Evolutionary conservation across 2,797 vertebrate species (phyloP).

Genomic region (Spinibarbus caldwelli): DNA sequence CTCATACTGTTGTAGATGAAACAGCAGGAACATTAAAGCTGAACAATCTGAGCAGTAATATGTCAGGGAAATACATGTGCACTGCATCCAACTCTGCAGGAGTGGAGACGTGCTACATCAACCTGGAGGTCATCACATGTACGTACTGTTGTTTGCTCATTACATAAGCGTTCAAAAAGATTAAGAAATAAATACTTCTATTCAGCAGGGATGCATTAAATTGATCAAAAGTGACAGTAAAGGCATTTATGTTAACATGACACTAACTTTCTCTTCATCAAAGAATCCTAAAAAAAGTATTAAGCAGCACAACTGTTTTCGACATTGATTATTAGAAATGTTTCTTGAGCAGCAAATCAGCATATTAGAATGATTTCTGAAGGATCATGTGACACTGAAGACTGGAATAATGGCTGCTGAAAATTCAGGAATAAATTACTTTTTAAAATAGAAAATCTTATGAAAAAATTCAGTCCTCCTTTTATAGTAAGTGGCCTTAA

Average conservation of each 20-base stretch:
- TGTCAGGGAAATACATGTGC: constrained; percentile 90
- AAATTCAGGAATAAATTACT: background rate
- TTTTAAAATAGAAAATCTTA: background rate
- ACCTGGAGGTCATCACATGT: constrained; percentile 87
- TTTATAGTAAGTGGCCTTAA: too few species aligned
- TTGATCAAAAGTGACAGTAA: background rate
- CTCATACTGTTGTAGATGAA: constrained; percentile 73
- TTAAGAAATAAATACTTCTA: background rate
- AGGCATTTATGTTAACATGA: background rate
- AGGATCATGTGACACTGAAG: background rate
- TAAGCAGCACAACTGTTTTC: background rate
- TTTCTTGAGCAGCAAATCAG: background rate
- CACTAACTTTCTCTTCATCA: background rate
- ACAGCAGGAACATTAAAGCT: constrained; percentile 82
- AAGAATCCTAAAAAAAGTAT: background rate
- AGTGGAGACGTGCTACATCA: constrained; percentile 79
- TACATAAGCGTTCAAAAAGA: background rate
- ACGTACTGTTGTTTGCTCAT: constrained; percentile 63
- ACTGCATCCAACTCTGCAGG: constrained; percentile 82
- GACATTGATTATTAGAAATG: background rate
- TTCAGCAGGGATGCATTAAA: constrained; percentile 5
- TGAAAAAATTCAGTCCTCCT: too few species aligned
- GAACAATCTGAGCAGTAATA: constrained; percentile 86
- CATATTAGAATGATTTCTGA: background rate
- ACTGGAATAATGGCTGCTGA: background rate